phyloP scores from a whole-genome alignment of 1,140 invertebrate species.

The Eumaeus atala region DNA sequence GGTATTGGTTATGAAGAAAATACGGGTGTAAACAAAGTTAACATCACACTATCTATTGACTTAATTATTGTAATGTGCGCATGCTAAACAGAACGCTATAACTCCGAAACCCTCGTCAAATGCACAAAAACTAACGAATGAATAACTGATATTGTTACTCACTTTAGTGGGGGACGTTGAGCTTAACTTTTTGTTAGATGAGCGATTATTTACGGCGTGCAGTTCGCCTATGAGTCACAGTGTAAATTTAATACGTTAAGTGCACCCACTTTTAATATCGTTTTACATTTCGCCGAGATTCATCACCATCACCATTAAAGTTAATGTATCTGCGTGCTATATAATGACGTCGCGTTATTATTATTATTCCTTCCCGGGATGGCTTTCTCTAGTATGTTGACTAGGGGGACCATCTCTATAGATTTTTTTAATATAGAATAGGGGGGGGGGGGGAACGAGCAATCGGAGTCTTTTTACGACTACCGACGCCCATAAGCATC shows the following conservation, averaged over 20 bases:
- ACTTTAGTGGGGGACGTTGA: conserved; percentile 45
- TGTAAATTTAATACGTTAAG: conserved; percentile 62
- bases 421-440: too few relatives aligned
- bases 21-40: too few relatives aligned
- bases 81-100: too few relatives aligned
- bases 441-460: too few relatives aligned
- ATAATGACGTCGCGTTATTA: conserved; percentile 14
- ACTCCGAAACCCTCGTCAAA: too few relatives aligned
- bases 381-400: too few relatives aligned
- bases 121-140: conserved; percentile 9
- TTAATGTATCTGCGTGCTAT: conserved; percentile 28
- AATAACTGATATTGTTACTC: conserved; percentile 15
- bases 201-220: conserved; percentile 43
- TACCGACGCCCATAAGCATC: too few relatives aligned
- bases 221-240: conserved; percentile 44
- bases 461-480: too few relatives aligned
- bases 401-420: too few relatives aligned
- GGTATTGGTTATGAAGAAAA: too few relatives aligned
- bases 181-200: conserved; percentile 59
- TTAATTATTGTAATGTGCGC: background rate
- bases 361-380: too few relatives aligned
- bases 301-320: conserved; percentile 31
- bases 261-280: conserved; percentile 45
- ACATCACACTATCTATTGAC: background rate
- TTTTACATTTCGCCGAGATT: conserved; percentile 47